These are phyloP conservation scores for Gallinago nigripennis DNA, from an alignment of 2,797 vertebrate genomes.

Conservation along the genomic window DNA sequence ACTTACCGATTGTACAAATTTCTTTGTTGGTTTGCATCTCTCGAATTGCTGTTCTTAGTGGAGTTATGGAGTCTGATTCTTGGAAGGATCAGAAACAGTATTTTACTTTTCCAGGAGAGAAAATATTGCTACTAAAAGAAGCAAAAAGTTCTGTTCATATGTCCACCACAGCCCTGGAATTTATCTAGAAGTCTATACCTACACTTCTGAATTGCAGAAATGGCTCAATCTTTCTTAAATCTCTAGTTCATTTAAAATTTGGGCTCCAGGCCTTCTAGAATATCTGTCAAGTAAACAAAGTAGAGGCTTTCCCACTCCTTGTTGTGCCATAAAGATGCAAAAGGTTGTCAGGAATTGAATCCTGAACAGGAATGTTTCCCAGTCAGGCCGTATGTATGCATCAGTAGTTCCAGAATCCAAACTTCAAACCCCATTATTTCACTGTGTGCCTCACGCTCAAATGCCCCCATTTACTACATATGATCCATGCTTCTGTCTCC, in stretches of 20 bases:
- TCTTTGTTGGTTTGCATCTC: neutral
- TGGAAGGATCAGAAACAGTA: neutral
- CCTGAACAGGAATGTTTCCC: neutral
- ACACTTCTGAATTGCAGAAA: neutral
- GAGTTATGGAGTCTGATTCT: neutral
- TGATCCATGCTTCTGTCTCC: neutral
- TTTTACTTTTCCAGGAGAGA: neutral
- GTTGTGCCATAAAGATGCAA: neutral
- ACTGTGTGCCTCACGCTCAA: neutral
- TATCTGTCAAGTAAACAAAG: neutral
- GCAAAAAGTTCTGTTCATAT: neutral
- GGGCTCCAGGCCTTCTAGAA: neutral
- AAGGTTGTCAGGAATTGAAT: neutral
- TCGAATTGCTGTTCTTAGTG: neutral
- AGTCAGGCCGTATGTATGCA: neutral
- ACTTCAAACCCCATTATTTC: neutral
- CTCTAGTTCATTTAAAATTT: neutral
- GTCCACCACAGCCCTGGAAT: neutral
- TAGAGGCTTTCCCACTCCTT: neutral
- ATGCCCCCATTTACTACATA: neutral
- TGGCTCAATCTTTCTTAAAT: neutral
- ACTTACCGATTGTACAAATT: neutral
- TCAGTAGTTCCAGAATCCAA: neutral
- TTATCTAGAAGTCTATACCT: neutral
- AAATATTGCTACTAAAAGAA: neutral